Evolutionary conservation across 2,113 vertebrate genomes (phyloP).

Genomic region (Ptilonorhynchus violaceus): DNA sequence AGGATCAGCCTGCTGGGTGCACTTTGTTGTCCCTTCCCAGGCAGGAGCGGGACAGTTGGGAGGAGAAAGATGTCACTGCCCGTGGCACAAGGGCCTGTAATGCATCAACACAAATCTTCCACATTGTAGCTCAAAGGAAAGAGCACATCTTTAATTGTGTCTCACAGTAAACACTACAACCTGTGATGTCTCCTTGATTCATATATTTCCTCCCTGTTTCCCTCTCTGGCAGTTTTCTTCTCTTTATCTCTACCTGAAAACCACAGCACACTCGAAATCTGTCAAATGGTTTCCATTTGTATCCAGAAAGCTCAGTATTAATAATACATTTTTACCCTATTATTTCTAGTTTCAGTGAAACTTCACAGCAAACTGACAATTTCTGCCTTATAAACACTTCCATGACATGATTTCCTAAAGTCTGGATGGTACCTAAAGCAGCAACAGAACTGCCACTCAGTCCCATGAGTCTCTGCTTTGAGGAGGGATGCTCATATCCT

Average conservation of each 20-base stretch:
- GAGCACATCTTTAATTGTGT: not conserved
- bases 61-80: not conserved
- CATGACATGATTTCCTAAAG: not conserved
- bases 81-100: not conserved
- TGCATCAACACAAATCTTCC: not conserved
- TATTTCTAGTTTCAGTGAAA: not conserved
- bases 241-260: not conserved
- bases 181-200: not conserved
- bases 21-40: not conserved
- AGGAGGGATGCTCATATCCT: not conserved
- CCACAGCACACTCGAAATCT: not conserved
- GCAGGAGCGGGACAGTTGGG: not conserved
- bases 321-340: constrained; percentile 21
- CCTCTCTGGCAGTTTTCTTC: not conserved
- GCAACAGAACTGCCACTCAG: not conserved
- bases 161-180: not conserved
- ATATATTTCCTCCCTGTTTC: not conserved
- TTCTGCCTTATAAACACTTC: not conserved
- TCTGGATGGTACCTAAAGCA: not conserved
- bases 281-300: not conserved
- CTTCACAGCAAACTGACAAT: constrained; percentile 4
- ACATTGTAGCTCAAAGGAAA: not conserved
- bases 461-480: not conserved
- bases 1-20: not conserved
- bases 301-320: constrained; percentile 5